Evolutionary conservation across 2,888 invertebrate species (phyloP).

Genomic region (Icerya purchasi): DNA sequence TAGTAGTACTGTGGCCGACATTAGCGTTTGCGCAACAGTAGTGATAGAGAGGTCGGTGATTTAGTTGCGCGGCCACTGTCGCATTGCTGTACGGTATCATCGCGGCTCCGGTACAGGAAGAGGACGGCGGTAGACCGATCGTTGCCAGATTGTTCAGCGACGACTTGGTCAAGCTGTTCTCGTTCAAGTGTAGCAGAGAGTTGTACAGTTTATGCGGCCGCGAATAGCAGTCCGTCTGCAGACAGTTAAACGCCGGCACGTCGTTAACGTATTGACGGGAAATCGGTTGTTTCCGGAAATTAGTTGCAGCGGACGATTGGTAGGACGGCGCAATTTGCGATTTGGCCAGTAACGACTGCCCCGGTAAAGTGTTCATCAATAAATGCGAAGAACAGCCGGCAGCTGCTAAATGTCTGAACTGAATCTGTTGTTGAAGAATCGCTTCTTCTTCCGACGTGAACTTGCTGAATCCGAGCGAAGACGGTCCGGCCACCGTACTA

Average conservation of each 20-base stretch:
- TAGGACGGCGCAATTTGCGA: not conserved
- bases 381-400: slow-evolving; percentile 15
- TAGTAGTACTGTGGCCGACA: slow-evolving; percentile 14
- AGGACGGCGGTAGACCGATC: not conserved
- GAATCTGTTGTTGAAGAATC: slow-evolving; percentile 16
- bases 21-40: not conserved
- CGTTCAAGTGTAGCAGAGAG: too few species aligned
- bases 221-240: not conserved
- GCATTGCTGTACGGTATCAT: slow-evolving; percentile 2
- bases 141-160: not conserved
- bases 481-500: not conserved
- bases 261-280: not conserved
- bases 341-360: not conserved
- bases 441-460: too few species aligned
- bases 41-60: not conserved
- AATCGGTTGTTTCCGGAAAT: not conserved
- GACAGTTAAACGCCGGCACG: not conserved
- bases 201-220: not conserved
- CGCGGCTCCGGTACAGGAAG: not conserved
- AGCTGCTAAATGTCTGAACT: slow-evolving; percentile 16
- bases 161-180: not conserved
- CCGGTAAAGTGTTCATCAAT: slow-evolving; percentile 8
- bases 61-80: slow-evolving; percentile 27
- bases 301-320: not conserved
- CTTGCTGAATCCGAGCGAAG: too few species aligned